Percentiles rank a stretch among this genome's conserved stretches.
phyloP scores from a whole-genome alignment of 2,888 invertebrate species.

The Agrotis clavis region DNA sequence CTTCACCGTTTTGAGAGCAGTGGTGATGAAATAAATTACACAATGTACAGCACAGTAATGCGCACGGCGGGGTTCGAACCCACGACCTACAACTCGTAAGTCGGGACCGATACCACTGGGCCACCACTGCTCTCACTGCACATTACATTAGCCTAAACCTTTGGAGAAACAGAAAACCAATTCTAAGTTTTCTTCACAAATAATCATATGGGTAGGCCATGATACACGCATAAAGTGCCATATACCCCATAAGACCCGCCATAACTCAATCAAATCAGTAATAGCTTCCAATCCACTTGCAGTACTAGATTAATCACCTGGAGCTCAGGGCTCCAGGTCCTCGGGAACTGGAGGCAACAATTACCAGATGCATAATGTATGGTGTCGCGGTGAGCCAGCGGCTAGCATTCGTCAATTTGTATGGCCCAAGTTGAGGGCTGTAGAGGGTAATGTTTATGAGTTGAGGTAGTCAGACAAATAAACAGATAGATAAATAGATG shows the following conservation, averaged over 20 bases:
- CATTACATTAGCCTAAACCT: too few relatives aligned
- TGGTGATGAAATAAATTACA: too few relatives aligned
- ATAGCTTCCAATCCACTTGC: slow-evolving; percentile 58
- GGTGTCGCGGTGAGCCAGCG: slow-evolving; percentile 71
- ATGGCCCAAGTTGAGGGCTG: slow-evolving; percentile 25
- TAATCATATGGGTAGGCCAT: not conserved
- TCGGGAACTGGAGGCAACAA: slow-evolving; percentile 75
- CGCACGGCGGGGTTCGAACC: too few relatives aligned
- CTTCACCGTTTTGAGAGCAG: too few relatives aligned
- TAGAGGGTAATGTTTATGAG: not conserved
- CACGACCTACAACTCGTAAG: too few relatives aligned
- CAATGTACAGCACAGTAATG: too few relatives aligned
- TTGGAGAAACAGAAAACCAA: too few relatives aligned
- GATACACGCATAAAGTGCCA: not conserved
- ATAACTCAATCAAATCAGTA: slow-evolving; percentile 63
- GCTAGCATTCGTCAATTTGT: slow-evolving; percentile 70
- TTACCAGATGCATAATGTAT: slow-evolving; percentile 80
- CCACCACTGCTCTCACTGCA: too few relatives aligned
- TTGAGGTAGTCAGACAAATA: not conserved
- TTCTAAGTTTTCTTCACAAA: too few relatives aligned
- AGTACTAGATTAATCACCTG: slow-evolving; percentile 69
- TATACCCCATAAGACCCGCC: not conserved
- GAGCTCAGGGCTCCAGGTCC: slow-evolving; percentile 64
- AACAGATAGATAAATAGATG: too few relatives aligned
- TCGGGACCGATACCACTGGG: too few relatives aligned